A percentile compares a stretch with the other conserved stretches of the same genome.
phyloP scores from a whole-genome alignment of 2,888 invertebrate genomes.

The Lathronympha strigana region DNA sequence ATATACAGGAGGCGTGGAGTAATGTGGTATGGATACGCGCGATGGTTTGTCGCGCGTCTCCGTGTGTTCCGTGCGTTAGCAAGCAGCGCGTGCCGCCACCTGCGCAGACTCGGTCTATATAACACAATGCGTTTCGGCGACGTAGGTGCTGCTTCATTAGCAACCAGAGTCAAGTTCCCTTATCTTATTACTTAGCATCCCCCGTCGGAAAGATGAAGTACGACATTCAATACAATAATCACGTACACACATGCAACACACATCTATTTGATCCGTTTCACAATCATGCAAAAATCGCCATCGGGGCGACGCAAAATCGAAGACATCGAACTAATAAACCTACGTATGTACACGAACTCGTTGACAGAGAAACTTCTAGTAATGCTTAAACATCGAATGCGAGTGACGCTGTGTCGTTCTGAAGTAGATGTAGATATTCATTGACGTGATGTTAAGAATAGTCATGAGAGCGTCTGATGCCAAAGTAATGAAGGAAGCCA shows the following conservation, averaged over 20 bases:
- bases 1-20: no score
- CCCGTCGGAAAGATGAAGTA: conserved; percentile 78
- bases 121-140: conserved; percentile 74
- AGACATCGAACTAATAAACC: conserved; percentile 56
- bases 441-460: conserved; percentile 60
- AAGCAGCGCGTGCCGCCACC: conserved; percentile 51
- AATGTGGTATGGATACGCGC: no score
- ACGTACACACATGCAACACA: conserved; percentile 83
- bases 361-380: conserved; percentile 63
- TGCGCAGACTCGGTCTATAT: conserved; percentile 63
- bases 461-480: conserved; percentile 58
- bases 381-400: conserved; percentile 73
- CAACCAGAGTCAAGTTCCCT: conserved; percentile 83
- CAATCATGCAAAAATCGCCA: conserved; percentile 77
- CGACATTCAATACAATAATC: conserved; percentile 76
- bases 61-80: conserved; percentile 49
- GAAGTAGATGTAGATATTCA: conserved; percentile 66
- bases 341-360: conserved; percentile 69
- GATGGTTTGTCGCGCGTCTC: neutral
- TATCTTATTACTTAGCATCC: conserved; percentile 79
- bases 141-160: conserved; percentile 67
- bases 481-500: conserved; percentile 66
- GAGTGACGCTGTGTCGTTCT: conserved; percentile 69
- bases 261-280: conserved; percentile 75
- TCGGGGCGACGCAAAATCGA: conserved; percentile 54